Percentiles rank a stretch among this genome's conserved stretches.
Evolutionary conservation across 2,888 invertebrate genomes (phyloP).

Genomic region (Mesorhabditis spiculigera): DNA sequence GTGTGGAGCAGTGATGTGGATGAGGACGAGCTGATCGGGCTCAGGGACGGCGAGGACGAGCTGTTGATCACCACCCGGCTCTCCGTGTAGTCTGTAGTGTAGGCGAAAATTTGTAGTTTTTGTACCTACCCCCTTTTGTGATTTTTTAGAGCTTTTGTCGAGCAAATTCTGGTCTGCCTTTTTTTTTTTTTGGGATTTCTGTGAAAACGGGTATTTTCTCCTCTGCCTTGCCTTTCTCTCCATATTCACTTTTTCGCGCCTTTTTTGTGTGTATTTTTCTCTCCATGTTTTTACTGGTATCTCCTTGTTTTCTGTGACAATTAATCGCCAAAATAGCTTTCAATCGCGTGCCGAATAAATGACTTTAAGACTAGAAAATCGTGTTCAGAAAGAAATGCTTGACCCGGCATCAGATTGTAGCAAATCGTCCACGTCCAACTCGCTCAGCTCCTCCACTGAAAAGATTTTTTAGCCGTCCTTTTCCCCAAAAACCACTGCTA

Average conservation of each 20-base stretch:
- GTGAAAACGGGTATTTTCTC: not conserved
- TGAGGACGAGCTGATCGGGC: constrained; percentile 11
- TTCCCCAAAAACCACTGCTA: too few species aligned
- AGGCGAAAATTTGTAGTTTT: not conserved
- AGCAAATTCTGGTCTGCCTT: not conserved
- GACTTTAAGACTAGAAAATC: too few species aligned
- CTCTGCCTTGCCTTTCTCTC: not conserved
- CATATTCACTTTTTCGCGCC: not conserved
- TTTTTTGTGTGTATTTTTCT: not conserved
- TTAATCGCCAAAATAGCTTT: not conserved
- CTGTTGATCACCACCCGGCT: too few species aligned
- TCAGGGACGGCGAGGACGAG: too few species aligned
- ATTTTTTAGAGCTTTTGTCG: not conserved
- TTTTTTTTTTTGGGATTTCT: not conserved
- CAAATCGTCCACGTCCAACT: not conserved
- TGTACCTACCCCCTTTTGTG: too few species aligned
- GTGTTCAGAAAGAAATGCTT: not conserved
- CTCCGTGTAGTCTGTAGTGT: too few species aligned
- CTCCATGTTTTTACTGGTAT: not conserved
- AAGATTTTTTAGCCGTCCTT: not conserved
- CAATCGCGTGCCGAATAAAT: not conserved
- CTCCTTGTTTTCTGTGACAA: not conserved
- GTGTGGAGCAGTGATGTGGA: constrained; percentile 21
- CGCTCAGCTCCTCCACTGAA: constrained; percentile 4
- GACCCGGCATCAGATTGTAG: not conserved